These are phyloP conservation scores for Thalpophila matura DNA, from an alignment of 2,888 invertebrate species.

Conservation along the genomic window DNA sequence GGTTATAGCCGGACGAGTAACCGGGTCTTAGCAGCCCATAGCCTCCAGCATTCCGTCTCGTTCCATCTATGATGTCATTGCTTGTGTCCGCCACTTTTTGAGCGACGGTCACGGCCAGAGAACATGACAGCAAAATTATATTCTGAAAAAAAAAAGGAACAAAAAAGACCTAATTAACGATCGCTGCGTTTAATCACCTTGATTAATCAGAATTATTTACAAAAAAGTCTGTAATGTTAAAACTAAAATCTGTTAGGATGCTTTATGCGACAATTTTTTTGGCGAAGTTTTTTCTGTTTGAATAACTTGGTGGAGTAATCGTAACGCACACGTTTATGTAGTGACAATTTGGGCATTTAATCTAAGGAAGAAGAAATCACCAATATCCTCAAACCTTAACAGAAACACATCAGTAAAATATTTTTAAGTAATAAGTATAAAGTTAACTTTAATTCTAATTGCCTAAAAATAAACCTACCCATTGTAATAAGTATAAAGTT, in stretches of 20 bases:
- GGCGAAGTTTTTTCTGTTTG: too few relatives aligned
- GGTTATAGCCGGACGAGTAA: conserved; percentile 21
- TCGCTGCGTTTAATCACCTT: conserved; percentile 33
- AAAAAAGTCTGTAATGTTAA: conserved; percentile 6
- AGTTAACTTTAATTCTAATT: too few relatives aligned
- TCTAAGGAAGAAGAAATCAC: too few relatives aligned
- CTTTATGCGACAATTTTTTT: too few relatives aligned
- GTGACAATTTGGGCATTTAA: too few relatives aligned
- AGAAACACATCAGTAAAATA: too few relatives aligned
- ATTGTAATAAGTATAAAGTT: too few relatives aligned
- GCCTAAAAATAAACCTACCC: too few relatives aligned
- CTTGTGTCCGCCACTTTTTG: conserved; percentile 76
- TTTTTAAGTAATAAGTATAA: too few relatives aligned
- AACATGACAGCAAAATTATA: conserved; percentile 76
- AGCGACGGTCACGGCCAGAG: conserved; percentile 73
- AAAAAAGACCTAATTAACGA: conserved; percentile 39
- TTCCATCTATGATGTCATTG: conserved; percentile 70
- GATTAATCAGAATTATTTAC: conserved; percentile 17
- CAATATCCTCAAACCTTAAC: too few relatives aligned
- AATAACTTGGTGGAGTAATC: too few relatives aligned
- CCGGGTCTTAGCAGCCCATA: conserved; percentile 73
- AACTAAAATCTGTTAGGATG: background rate
- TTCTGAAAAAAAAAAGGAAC: conserved; percentile 74
- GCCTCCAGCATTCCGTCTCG: conserved; percentile 76
- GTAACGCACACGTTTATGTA: too few relatives aligned